Evolutionary conservation across 2,888 invertebrate genomes (phyloP).

Genomic region (Stenichneumon culpator): DNA sequence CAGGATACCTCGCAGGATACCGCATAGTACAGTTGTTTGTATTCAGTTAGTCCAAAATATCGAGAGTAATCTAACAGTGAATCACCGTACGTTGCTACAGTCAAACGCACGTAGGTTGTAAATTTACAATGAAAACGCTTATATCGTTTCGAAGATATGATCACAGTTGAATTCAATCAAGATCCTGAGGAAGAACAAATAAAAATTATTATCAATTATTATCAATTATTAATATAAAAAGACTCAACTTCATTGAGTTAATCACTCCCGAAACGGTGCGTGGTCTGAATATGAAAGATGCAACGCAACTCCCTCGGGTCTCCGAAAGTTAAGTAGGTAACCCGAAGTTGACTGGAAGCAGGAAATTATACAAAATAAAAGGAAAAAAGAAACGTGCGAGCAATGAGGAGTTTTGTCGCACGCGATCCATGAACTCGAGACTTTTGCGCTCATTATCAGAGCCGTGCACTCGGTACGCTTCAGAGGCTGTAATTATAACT

Average conservation of each 20-base stretch:
- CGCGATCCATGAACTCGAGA: constrained; percentile 21
- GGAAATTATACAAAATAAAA: background rate
- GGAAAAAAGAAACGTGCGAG: background rate
- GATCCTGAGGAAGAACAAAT: background rate
- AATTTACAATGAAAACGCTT: background rate
- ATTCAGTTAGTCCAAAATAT: background rate
- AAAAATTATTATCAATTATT: background rate
- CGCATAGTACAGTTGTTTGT: background rate
- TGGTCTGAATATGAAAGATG: background rate
- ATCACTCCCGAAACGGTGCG: background rate
- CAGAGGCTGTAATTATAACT: background rate
- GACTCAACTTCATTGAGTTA: background rate
- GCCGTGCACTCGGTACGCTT: background rate
- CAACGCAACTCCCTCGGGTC: background rate
- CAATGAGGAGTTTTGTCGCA: constrained; percentile 27
- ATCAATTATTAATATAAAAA: too few relatives aligned
- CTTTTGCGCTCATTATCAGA: constrained; percentile 27
- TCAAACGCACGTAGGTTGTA: background rate
- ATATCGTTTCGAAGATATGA: background rate
- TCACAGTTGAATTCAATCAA: background rate
- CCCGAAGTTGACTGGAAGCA: background rate
- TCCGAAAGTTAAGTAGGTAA: background rate
- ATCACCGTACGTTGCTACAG: background rate
- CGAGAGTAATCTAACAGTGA: background rate
- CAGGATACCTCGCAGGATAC: background rate